Evolutionary conservation across 2,888 invertebrate species (phyloP), one percentile per base, ranked within the genome.

Genomic region (Diabrotica balteata): DNA sequence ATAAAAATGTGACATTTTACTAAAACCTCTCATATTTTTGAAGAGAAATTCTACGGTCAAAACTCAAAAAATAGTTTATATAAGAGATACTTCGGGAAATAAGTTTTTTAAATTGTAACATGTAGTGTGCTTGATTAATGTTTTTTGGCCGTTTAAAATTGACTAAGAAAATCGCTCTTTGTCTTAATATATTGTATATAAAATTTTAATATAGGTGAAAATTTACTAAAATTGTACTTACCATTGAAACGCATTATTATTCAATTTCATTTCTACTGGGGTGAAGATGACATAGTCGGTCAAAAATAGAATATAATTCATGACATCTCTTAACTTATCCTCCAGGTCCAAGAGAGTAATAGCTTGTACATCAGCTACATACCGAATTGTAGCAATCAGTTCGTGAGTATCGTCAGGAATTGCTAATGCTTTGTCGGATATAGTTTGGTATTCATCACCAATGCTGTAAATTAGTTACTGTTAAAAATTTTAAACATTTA

Each of bases 171-270:
- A n/a, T n/a, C n/a, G n/a, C n/a, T n/a, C n/a, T n/a, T n/a, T n/a
- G n/a, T n/a, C n/a, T n/a, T n/a, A n/a, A n/a, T n/a, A n/a, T n/a
- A n/a, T n/a, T n/a, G n/a, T n/a, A n/a, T n/a, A n/a, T n/a, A 32
- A 32, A 32, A 32, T 32, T 32, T 4, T 4, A 32, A 32, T 3
- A 32, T 3, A 3, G 32, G 32, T 4, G 32, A 32, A 32, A 32
- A 32, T 32, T 32, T 32, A 5, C 32, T 32, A 0, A 32, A 32
- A 2, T 32, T 32, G 2, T 45, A 70, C 78, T 76, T 80, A 87
- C 96, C 95, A 96, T 80, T 93, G 91, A 79, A 94, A 95, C 0
- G 94, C 91, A 75, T 91, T 91, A 74, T 93, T 93, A 80, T 96
- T 97, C 50, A 93, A 91, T 78, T 96, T 93, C 79, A 97, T 91